Evolutionary conservation across 2,113 vertebrate genomes (phyloP), one percentile per base, ranked within the genome.

Genomic region (zebrafish (Danio rerio)): DNA sequence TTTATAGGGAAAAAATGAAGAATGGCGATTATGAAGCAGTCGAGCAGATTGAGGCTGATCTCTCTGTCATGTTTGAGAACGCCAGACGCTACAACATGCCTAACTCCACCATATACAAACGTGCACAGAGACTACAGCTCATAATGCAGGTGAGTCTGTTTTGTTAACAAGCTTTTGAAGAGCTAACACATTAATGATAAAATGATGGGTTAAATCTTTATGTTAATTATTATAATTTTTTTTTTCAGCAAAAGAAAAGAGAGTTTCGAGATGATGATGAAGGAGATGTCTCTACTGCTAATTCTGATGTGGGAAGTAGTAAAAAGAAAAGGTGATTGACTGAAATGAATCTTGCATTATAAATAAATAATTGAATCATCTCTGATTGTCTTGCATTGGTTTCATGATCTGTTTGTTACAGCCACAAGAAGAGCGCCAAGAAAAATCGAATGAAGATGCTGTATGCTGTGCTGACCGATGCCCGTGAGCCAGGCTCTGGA

Each of bases 1-100:
- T 84, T 62, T 84, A 71, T 89, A 99, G 98, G 91, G 94, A 94
- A 76, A 99, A 98, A 79, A 94, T 99, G 91, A 98, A 97, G 91
- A 98, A 95, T 84, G 95, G 96, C 12, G 97, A 98, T 82, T 99
- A 98, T 83, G 97, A 98, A 87, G 97, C 89, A 82, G 85, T 97
- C 76, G 98, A 99, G 80, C 96, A 98, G 89, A 91, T 99, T 89
- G 98, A 99, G 52, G 84, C 93, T 43, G 98, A 99, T 90, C 92
- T 99, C 85, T 97, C 91, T 84, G 81, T 96, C 86, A 98, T 99
- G 97, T 97, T 98, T 95, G 98, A 99, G 92, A 99, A 99, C 87
- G 98, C 98, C 75, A 99, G 98, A 84, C 97, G 96, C 70, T 99
- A 98, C 91, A 99, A 99, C 68, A 96, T 99, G 90, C 96, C 97